Conservation (phyloP, 2,113 vertebrate genomes). For the Scatophagus argus region DNA sequence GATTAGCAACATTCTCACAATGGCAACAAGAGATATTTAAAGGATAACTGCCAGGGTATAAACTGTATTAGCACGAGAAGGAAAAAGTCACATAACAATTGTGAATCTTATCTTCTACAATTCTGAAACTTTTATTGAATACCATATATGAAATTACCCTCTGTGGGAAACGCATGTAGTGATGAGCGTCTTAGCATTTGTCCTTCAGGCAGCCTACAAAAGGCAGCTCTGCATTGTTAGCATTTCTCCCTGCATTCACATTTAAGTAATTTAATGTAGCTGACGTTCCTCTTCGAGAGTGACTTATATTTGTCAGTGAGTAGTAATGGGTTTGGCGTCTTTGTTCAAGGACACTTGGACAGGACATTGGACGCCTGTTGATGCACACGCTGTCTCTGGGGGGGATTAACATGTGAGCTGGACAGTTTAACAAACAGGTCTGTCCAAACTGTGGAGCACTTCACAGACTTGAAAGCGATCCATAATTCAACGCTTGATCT, state of each 20-base stretch:
- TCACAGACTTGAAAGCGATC: background rate
- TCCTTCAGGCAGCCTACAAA: conserved; percentile 44
- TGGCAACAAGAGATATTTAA: background rate
- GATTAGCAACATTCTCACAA: background rate
- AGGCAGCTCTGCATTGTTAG: conserved; percentile 17
- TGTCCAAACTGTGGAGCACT: background rate
- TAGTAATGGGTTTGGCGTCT: conserved; percentile 12
- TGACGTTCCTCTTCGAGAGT: conserved; percentile 9
- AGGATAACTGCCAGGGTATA: background rate
- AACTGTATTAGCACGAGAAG: background rate
- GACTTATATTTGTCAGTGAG: conserved; percentile 25
- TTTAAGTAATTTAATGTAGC: conserved; percentile 36
- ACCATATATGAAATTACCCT: background rate
- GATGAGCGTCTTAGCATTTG: background rate
- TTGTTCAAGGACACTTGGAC: conserved; percentile 54
- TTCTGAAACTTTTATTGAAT: too few relatives aligned
- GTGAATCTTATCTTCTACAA: too few relatives aligned
- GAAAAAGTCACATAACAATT: background rate
- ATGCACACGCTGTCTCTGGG: conserved; percentile 8
- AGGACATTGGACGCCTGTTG: conserved; percentile 25
- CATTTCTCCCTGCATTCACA: conserved; percentile 37
- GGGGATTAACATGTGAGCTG: conserved; percentile 17
- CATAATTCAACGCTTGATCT: background rate
- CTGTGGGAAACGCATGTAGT: background rate
- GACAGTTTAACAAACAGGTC: background rate